Evolutionary conservation across 1,140 invertebrate genomes (phyloP).

Genomic region (Helicoverpa zea): DNA sequence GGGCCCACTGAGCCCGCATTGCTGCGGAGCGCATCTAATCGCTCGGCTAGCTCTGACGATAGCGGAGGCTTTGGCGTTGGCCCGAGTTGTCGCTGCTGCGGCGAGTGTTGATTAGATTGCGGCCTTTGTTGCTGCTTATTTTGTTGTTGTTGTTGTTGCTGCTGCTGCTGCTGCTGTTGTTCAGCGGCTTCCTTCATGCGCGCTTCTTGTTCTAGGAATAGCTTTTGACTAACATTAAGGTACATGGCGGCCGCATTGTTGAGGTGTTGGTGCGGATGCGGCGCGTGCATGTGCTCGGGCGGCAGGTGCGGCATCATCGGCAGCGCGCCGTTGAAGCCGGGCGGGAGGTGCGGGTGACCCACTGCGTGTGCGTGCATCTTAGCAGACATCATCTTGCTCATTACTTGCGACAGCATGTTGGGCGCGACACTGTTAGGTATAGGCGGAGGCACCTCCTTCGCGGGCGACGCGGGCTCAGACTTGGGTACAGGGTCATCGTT

Average conservation of each 20-base stretch:
- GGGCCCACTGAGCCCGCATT: constrained; percentile 88
- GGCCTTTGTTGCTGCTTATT: constrained; percentile 85
- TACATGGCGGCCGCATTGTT: constrained; percentile 92
- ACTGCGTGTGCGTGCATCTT: constrained; percentile 88
- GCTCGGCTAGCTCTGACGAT: constrained; percentile 88
- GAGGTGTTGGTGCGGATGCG: constrained; percentile 88
- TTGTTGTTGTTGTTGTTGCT: constrained; percentile 81
- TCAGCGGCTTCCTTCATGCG: constrained; percentile 90
- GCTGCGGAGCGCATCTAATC: constrained; percentile 89
- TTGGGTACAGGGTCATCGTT: constrained; percentile 86
- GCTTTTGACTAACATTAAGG: constrained; percentile 90
- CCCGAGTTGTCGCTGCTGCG: constrained; percentile 84
- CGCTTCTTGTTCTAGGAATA: constrained; percentile 92
- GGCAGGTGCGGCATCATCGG: constrained; percentile 88
- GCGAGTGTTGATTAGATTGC: constrained; percentile 87
- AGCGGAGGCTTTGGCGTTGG: constrained; percentile 86
- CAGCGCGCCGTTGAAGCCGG: constrained; percentile 86
- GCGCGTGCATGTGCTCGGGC: constrained; percentile 86
- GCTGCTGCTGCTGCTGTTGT: constrained; percentile 87
- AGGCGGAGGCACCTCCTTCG: constrained; percentile 87
- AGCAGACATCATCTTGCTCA: constrained; percentile 90
- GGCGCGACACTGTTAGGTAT: constrained; percentile 84
- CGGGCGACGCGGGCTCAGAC: constrained; percentile 88
- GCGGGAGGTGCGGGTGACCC: constrained; percentile 85
- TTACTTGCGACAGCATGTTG: constrained; percentile 89